These are phyloP conservation scores for Rhagonycha fulva DNA, from an alignment of 2,888 invertebrate genomes.

Conservation along the genomic window DNA sequence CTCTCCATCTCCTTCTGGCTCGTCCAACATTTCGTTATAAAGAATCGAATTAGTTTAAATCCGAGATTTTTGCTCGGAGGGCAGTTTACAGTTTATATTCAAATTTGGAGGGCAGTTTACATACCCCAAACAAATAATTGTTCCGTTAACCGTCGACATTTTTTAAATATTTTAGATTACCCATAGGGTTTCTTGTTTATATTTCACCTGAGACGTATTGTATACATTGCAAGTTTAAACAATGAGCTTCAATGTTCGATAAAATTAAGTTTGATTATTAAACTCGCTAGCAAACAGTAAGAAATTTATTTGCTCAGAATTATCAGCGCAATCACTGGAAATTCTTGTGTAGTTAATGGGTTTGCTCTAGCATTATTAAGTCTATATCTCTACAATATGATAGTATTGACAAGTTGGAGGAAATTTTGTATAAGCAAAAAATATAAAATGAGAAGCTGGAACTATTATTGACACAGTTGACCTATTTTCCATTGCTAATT, in stretches of 20 bases:
- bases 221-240: neutral
- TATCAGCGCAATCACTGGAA: neutral
- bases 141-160: no score
- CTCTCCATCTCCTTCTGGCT: no score
- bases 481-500: neutral
- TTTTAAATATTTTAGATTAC: no score
- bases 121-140: no score
- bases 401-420: neutral
- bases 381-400: neutral
- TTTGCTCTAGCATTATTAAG: neutral
- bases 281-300: neutral
- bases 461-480: neutral
- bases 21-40: no score
- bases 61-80: no score
- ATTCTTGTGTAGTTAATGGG: neutral
- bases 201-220: neutral
- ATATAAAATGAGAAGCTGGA: neutral
- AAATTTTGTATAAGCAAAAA: neutral
- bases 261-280: neutral
- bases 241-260: neutral
- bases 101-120: no score
- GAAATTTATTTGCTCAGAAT: neutral
- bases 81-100: no score
- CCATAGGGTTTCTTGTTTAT: neutral
- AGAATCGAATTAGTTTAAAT: no score